Conservation (phyloP, 2,888 invertebrate genomes). For the Ommatoiulus sabulosus region DNA sequence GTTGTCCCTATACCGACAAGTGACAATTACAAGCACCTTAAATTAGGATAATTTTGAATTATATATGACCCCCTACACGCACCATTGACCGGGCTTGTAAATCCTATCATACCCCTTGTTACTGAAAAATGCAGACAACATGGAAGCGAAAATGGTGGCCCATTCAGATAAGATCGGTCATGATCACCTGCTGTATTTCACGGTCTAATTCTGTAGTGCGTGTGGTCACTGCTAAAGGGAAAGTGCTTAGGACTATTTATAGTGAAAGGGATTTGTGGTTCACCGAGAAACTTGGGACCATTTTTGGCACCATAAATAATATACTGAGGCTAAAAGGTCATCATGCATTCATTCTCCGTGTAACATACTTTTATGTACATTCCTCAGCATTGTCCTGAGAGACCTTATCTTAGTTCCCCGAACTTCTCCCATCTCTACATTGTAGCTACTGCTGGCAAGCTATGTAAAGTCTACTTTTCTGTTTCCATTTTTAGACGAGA, state of each 20-base stretch:
- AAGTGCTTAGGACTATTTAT: constrained; percentile 41
- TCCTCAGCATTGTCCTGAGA: background rate
- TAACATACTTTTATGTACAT: background rate
- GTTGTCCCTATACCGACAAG: background rate
- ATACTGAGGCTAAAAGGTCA: background rate
- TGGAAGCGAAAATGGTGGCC: background rate
- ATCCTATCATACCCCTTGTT: background rate
- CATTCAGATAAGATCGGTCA: background rate
- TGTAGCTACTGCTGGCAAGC: background rate
- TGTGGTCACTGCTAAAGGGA: background rate
- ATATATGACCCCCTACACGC: background rate
- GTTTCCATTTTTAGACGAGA: constrained; percentile 18
- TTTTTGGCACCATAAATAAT: background rate
- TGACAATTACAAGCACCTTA: background rate
- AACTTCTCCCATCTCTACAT: background rate
- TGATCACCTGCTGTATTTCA: constrained; percentile 17
- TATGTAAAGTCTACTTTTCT: background rate
- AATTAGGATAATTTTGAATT: background rate
- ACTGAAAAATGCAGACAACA: constrained; percentile 15
- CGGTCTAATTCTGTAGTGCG: background rate
- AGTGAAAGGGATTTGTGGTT: constrained; percentile 9
- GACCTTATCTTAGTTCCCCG: background rate
- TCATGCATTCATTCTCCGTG: background rate
- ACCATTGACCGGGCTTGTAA: background rate
- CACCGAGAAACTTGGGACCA: background rate